phyloP scores from a whole-genome alignment of 2,797 vertebrate genomes.

The Xiphorhynchus erythropygius region DNA sequence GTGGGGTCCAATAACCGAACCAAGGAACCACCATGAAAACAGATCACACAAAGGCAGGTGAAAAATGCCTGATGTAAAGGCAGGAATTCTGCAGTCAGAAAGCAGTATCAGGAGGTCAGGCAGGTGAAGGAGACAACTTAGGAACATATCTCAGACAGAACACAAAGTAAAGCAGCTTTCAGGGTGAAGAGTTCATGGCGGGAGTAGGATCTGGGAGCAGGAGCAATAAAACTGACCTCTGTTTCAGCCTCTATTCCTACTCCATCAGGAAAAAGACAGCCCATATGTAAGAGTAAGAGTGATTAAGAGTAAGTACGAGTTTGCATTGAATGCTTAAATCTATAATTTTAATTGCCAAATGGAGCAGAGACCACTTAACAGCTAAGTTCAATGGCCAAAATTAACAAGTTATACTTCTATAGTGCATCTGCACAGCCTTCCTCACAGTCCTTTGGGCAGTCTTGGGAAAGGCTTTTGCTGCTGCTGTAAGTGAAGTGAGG shows the following conservation, averaged over 20 bases:
- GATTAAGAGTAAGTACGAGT: not conserved
- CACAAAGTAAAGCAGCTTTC: not conserved
- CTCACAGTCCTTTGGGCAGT: not conserved
- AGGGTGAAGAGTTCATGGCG: not conserved
- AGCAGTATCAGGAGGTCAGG: not conserved
- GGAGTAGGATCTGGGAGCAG: not conserved
- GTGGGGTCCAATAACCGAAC: not conserved
- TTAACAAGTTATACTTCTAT: not conserved
- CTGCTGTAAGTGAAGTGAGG: not conserved
- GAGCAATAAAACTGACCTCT: not conserved
- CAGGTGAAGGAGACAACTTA: not conserved
- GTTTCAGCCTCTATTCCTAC: not conserved
- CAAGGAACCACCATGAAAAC: not conserved
- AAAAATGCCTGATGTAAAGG: not conserved
- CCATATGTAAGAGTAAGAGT: too few relatives aligned
- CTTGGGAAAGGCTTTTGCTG: not conserved
- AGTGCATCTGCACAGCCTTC: not conserved
- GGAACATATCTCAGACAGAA: not conserved
- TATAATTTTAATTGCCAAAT: not conserved
- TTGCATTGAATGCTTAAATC: not conserved
- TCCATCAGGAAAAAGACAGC: not conserved
- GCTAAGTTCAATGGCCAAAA: not conserved
- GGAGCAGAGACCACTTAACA: not conserved
- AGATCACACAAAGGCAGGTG: not conserved
- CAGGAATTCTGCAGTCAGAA: not conserved